Base-by-base conservation (phyloP, 2,888 invertebrate genomes). In the Cremastinae sp. region DNA sequence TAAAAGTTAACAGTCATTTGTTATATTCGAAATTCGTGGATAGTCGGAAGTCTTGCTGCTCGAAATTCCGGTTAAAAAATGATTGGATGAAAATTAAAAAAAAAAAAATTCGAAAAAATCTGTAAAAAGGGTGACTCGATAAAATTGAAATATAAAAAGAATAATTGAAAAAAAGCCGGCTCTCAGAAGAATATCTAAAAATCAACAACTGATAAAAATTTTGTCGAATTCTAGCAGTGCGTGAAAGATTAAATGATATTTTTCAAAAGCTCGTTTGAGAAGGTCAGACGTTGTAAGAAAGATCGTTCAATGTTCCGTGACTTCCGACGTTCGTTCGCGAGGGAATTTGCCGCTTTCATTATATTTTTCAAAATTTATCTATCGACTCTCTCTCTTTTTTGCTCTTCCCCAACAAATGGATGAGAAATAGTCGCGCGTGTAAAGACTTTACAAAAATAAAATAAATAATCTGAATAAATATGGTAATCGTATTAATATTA, bases 401-500 rank as follows among this genome's bases (percentile, higher is more conserved):
- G 12, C 12, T 41, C 8, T 43, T 28, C 43, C 43, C 28, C 20
- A 62, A 51, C 61, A 28, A 18, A 35, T 47, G 49, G 58, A 75
- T 62, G 58, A 56, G 72, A 76, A 73, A 79, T 80, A 79, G 81
- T 83, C 81, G 79, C 78, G 81, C 76, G 82, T 85, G 86, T 88
- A 87, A 87, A 87, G 85, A 86, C 85, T 87, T 87, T 86, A 86
- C 83, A 88, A 88, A 88, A 87, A 87, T 89, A 89, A 88, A 89
- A 89, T 89, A 89, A 89, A 89, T 89, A 88, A 89, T 89, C 87
- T 88, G 87, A 87, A 88, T 89, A 88, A 88, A 88, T 88, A 89
- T 83, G 83, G 81, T 83, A 83, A 86, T 82, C 83, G 76, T 78
- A 80, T 82, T 86, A 87, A 79, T 83, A 84, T 86, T 87, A 85